These are phyloP conservation scores for Hybos culiciformis DNA, from an alignment of 2,888 invertebrate species.

Conservation along the genomic window DNA sequence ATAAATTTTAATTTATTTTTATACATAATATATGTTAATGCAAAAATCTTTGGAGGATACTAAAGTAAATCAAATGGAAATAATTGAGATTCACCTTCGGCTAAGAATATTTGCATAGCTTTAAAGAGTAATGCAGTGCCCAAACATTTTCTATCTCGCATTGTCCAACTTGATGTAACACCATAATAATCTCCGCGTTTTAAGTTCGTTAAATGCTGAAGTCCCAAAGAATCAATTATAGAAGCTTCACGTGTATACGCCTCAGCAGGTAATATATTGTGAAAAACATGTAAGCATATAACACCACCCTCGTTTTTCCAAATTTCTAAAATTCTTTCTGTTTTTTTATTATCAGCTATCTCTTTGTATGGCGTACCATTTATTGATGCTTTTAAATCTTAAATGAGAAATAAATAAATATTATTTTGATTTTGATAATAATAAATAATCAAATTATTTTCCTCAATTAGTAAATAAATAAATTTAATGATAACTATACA, in stretches of 20 bases:
- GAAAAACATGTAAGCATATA: constrained; percentile 79
- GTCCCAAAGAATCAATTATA: constrained; percentile 79
- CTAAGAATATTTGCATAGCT: constrained; percentile 68
- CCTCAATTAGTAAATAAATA: no score
- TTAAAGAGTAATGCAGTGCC: constrained; percentile 69
- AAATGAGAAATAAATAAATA: no score
- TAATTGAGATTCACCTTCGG: constrained; percentile 81
- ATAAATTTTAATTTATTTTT: background rate
- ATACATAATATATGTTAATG: background rate
- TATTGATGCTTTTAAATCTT: no score
- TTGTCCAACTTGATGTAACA: constrained; percentile 55
- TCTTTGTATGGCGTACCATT: constrained; percentile 18
- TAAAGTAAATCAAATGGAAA: constrained; percentile 55
- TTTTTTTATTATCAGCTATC: constrained; percentile 39
- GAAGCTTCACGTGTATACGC: constrained; percentile 89
- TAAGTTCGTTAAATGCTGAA: constrained; percentile 61
- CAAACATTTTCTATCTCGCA: constrained; percentile 52
- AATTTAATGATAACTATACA: no score
- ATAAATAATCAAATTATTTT: background rate
- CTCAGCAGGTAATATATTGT: constrained; percentile 79
- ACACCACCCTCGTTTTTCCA: constrained; percentile 78
- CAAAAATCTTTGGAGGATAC: background rate
- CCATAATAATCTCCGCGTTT: constrained; percentile 77
- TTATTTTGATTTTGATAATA: background rate
- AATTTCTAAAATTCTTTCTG: constrained; percentile 69